Percentiles rank a stretch among this genome's conserved stretches.
phyloP scores from a whole-genome alignment of 2,888 invertebrate species.

The Neoscelio sp. region DNA sequence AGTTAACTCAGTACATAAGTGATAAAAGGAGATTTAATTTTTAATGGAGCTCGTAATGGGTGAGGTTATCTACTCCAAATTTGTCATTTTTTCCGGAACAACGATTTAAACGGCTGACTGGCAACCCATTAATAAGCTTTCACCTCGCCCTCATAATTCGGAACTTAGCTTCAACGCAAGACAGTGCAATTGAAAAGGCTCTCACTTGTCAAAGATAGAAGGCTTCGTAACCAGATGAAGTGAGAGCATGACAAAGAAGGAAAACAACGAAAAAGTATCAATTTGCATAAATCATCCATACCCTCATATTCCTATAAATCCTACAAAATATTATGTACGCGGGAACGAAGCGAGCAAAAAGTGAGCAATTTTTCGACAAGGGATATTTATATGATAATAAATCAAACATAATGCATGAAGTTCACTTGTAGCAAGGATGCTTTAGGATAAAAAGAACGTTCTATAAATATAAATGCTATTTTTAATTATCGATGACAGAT shows the following conservation, averaged over 20 bases:
- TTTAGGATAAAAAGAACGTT: no score
- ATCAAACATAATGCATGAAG: constrained; percentile 16
- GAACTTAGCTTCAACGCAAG: constrained; percentile 31
- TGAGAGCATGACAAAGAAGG: not conserved
- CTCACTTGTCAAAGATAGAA: constrained; percentile 55
- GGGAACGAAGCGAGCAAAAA: not conserved
- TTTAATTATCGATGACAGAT: no score
- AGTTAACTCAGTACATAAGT: not conserved
- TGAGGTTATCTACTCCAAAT: constrained; percentile 43
- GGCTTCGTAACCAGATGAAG: not conserved
- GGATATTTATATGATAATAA: constrained; percentile 31
- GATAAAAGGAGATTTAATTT: constrained; percentile 13
- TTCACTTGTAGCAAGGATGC: constrained; percentile 5
- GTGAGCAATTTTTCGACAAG: constrained; percentile 30
- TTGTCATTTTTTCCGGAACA: constrained; percentile 55
- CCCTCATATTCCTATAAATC: constrained; percentile 8
- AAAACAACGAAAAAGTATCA: constrained; percentile 22
- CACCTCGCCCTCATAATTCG: constrained; percentile 48
- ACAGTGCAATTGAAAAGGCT: constrained; percentile 33
- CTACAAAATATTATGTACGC: constrained; percentile 9
- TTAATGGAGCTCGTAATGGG: constrained; percentile 48
- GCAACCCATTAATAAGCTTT: constrained; percentile 58
- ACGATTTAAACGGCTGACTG: constrained; percentile 38
- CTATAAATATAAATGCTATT: no score
- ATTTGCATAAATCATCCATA: constrained; percentile 33